These are phyloP conservation scores for Agrotis puta DNA, from an alignment of 2,888 invertebrate genomes.

Conservation along the genomic window DNA sequence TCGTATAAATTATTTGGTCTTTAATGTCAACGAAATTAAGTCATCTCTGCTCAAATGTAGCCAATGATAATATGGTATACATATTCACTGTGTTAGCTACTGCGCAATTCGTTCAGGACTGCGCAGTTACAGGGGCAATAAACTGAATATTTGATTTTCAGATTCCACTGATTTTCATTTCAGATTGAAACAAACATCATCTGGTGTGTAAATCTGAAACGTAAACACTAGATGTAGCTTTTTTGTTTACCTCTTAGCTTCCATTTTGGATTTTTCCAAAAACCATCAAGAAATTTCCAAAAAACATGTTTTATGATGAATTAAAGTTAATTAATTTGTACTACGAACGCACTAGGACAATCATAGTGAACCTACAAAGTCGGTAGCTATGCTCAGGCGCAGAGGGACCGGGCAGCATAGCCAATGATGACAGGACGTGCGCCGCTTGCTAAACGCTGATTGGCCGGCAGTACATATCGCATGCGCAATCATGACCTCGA, in stretches of 20 bases:
- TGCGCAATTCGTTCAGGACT: not conserved
- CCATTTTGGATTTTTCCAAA: not conserved
- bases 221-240: not conserved
- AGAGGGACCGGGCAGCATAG: constrained; percentile 83
- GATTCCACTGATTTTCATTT: constrained; percentile 22
- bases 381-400: constrained; percentile 81
- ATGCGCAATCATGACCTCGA: constrained; percentile 76
- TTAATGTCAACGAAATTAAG: not conserved
- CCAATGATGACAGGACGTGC: constrained; percentile 81
- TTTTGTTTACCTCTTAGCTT: not conserved
- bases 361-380: constrained; percentile 85
- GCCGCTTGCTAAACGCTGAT: constrained; percentile 69
- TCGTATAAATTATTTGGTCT: not conserved
- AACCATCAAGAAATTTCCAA: not conserved
- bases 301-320: not conserved
- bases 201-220: not conserved
- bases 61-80: no score
- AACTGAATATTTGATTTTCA: constrained; percentile 18
- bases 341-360: constrained; percentile 59
- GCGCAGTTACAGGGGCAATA: constrained; percentile 8
- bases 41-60: no score
- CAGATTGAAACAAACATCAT: not conserved
- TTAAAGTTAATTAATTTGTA: constrained; percentile 26
- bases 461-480: constrained; percentile 67
- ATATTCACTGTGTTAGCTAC: not conserved